phyloP scores from a whole-genome alignment of 2,888 invertebrate species.

The Pogonocherus hispidulus region DNA sequence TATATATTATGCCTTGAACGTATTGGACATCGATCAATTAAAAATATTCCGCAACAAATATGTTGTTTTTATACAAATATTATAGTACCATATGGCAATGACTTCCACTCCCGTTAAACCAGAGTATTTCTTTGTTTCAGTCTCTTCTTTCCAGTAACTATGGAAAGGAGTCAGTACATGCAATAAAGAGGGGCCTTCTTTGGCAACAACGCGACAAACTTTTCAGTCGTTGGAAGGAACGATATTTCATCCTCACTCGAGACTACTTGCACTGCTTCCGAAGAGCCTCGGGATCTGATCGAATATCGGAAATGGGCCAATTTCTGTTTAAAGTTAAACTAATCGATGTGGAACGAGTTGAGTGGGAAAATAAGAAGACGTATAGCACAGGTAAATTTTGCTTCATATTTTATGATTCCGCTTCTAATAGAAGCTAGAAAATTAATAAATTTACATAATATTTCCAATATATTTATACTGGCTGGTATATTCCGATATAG shows the following conservation, averaged over 20 bases:
- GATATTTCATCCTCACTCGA: slow-evolving; percentile 76
- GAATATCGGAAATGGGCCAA: slow-evolving; percentile 77
- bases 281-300: slow-evolving; percentile 72
- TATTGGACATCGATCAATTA: too few relatives aligned
- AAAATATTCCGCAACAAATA: too few relatives aligned
- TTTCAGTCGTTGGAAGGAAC: slow-evolving; percentile 78
- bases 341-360: slow-evolving; percentile 75
- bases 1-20: too few relatives aligned
- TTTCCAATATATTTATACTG: too few relatives aligned
- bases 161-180: slow-evolving; percentile 70
- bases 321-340: slow-evolving; percentile 74
- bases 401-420: too few relatives aligned
- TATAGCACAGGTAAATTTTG: slow-evolving; percentile 67
- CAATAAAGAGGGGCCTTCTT: slow-evolving; percentile 75
- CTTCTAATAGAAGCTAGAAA: too few relatives aligned
- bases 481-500: too few relatives aligned
- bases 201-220: slow-evolving; percentile 77
- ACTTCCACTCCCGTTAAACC: not conserved
- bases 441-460: too few relatives aligned
- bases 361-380: slow-evolving; percentile 77
- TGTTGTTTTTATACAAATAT: too few relatives aligned
- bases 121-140: slow-evolving; percentile 57
- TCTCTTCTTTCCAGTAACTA: slow-evolving; percentile 63
- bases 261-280: slow-evolving; percentile 79
- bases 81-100: too few relatives aligned